Conservation (phyloP, 2,797 vertebrate genomes). For the Helarctos malayanus region DNA sequence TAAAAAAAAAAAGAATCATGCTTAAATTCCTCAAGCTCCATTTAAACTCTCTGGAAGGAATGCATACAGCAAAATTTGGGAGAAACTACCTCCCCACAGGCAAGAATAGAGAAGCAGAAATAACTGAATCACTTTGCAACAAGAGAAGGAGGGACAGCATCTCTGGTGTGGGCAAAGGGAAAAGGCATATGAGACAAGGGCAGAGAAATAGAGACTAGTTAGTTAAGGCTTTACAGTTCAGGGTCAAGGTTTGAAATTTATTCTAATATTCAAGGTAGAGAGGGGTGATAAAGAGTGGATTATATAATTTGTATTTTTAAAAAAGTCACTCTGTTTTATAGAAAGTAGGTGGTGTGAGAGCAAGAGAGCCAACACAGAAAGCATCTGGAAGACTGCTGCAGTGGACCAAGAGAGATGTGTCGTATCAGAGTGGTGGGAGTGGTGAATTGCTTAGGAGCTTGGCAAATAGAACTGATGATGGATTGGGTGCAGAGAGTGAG, state of each 20-base stretch:
- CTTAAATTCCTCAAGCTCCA: neutral
- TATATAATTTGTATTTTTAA: neutral
- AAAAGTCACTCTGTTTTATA: neutral
- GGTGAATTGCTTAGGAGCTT: neutral
- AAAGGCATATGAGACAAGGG: neutral
- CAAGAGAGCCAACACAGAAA: too few species aligned
- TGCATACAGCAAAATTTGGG: neutral
- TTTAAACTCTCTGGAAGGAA: neutral
- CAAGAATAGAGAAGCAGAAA: neutral
- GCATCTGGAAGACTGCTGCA: rapidly evolving
- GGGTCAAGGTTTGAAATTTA: neutral
- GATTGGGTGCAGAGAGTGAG: neutral
- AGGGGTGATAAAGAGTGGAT: neutral
- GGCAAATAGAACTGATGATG: neutral
- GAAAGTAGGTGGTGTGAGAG: neutral
- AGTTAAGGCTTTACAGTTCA: neutral
- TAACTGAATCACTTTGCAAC: neutral
- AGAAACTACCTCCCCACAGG: neutral
- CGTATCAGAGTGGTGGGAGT: too few species aligned
- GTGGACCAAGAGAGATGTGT: neutral
- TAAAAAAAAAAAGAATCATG: neutral
- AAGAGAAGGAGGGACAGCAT: neutral
- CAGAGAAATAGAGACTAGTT: neutral
- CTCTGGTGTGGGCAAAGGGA: neutral
- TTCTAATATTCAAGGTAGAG: neutral